These are phyloP conservation scores for Semibalanus balanoides DNA, from an alignment of 1,140 invertebrate genomes.

Conservation along the genomic window DNA sequence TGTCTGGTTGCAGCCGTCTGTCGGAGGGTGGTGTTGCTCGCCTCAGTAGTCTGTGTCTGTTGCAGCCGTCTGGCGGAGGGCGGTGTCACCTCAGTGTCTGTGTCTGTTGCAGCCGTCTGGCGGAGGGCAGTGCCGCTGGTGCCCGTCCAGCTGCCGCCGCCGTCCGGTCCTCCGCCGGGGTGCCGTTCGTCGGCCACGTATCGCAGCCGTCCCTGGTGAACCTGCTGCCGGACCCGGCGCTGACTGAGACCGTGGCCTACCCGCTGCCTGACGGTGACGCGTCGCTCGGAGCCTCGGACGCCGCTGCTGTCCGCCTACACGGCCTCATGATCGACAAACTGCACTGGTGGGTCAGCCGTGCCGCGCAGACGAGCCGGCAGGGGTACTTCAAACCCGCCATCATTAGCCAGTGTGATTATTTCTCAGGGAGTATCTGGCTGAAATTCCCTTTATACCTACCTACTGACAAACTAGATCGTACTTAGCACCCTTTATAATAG, in stretches of 20 bases:
- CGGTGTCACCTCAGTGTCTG: conserved; percentile 31
- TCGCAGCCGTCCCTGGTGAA: conserved; percentile 40
- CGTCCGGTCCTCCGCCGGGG: conserved; percentile 29
- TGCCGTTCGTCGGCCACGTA: conserved; percentile 1
- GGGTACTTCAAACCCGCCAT: no score
- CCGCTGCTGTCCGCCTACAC: conserved; percentile 43
- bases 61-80: conserved; percentile 15
- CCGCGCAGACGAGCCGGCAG: no score
- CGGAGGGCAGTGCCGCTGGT: conserved; percentile 31
- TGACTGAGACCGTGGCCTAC: conserved; percentile 52
- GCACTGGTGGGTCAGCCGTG: conserved; percentile 48
- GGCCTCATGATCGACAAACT: conserved; percentile 46
- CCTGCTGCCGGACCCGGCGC: conserved; percentile 49
- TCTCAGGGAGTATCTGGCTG: no score
- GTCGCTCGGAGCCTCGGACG: conserved; percentile 27
- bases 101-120: conserved; percentile 14
- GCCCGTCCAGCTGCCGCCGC: conserved; percentile 37
- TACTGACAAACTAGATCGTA: no score
- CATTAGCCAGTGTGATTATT: no score
- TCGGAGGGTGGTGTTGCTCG: no score
- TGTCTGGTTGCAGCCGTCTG: no score
- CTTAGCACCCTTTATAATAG: no score
- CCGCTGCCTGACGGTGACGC: conserved; percentile 36
- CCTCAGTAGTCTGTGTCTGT: conserved; percentile 5
- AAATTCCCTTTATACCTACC: no score